phyloP scores from a whole-genome alignment of 2,113 vertebrate species.

The Colinus virginianus region DNA sequence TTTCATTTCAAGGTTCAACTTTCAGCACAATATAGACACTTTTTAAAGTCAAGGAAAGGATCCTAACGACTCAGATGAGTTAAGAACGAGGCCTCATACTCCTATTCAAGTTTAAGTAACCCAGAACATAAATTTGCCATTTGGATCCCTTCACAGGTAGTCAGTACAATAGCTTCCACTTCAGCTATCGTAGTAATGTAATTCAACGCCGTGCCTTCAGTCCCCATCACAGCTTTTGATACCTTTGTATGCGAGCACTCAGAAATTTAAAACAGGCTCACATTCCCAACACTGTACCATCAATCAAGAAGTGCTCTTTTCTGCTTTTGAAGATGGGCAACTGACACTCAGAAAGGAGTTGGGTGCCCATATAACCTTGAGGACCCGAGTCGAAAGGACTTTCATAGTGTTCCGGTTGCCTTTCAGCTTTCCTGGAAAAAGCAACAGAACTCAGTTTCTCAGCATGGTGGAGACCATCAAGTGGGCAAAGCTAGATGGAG shows the following conservation, averaged over 20 bases:
- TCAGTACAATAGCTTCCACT: constrained; percentile 1
- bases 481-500: not conserved
- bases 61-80: not conserved
- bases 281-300: not conserved
- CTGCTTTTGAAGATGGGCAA: not conserved
- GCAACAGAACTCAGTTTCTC: not conserved
- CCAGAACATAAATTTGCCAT: constrained; percentile 6
- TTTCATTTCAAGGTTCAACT: constrained; percentile 29
- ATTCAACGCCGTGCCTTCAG: not conserved
- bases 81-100: not conserved
- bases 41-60: constrained; percentile 25
- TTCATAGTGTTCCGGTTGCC: not conserved
- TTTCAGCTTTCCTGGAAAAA: not conserved
- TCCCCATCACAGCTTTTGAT: not conserved
- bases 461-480: rapidly evolving
- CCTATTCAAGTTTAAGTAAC: constrained; percentile 2
- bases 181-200: not conserved
- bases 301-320: not conserved
- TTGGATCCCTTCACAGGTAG: not conserved
- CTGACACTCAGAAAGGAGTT: not conserved
- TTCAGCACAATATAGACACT: not conserved
- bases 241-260: not conserved
- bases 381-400: not conserved
- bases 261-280: not conserved
- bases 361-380: not conserved